phyloP scores from a whole-genome alignment of 2,113 vertebrate species.

The Rhea pennata region DNA sequence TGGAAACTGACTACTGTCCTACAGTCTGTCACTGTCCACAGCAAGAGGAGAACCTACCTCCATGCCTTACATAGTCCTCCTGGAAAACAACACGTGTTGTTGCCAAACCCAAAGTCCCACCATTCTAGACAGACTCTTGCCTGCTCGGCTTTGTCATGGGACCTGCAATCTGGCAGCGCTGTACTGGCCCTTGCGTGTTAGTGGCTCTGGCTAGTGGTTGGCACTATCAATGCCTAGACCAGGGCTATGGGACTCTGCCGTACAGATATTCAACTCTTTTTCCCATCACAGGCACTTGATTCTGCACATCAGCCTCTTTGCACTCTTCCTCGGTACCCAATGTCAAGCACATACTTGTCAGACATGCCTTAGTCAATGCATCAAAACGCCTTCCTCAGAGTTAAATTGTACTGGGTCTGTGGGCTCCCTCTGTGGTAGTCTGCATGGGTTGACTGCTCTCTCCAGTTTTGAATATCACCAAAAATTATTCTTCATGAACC shows the following conservation, averaged over 20 bases:
- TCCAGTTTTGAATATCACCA: background rate
- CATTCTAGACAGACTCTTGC: background rate
- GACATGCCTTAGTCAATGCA: fast-evolving
- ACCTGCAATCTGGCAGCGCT: background rate
- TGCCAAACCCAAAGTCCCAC: background rate
- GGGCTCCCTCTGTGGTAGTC: background rate
- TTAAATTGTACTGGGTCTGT: background rate
- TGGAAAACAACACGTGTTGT: background rate
- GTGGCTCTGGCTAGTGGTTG: too few relatives aligned
- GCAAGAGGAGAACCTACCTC: background rate
- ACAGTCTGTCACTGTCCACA: background rate
- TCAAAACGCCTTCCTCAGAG: background rate
- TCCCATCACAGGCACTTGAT: background rate
- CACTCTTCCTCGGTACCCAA: background rate
- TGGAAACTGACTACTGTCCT: background rate
- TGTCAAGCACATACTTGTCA: background rate
- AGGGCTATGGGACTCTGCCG: background rate
- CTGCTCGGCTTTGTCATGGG: background rate
- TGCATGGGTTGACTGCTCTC: background rate
- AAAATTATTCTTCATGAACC: background rate
- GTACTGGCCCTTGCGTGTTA: too few relatives aligned
- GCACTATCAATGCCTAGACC: background rate
- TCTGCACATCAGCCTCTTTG: fast-evolving
- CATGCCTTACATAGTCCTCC: background rate
- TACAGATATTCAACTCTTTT: background rate